Evolutionary conservation across 2,888 invertebrate species (phyloP), one percentile per base, ranked within the genome.

Genomic region (Agrilus mali): DNA sequence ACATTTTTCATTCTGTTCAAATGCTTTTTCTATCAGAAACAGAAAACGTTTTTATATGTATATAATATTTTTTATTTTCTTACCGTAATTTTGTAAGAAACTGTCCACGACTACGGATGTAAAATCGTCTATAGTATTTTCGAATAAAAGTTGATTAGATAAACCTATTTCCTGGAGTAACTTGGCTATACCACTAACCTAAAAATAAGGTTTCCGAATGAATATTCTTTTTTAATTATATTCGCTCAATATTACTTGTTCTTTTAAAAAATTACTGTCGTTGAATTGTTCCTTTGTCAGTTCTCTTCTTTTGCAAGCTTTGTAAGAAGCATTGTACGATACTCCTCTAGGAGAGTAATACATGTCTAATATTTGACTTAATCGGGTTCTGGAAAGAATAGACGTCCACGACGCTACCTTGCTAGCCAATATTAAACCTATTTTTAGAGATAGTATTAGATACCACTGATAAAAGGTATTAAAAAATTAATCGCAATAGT

Each of bases 281-380:
- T 66, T 62, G 33, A 72, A 60, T 33, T 73, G 52, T 22, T 62
- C 63, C 15, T 61, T 58, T 53, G 75, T 72, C 35, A 72, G 63
- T 1, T 61, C 54, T 20, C 67, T 67, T 43, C 80, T 65, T 48
- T 74, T 71, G 50, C 78, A 78, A 3, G 77, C 78, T 54, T 68
- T 72, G n/a, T 77, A 67, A 31, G 63, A 63, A 0, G 66, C 60
- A 17, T 78, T 69, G 52, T 75, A 77, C 1, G 73, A 71, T 1
- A 77, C 66, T 1, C 80, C 80, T 44, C 71, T 69, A 48, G 73
- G 66, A 0, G 80, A 79, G 55, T 81, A 82, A 58, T 80, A 82
- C 78, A 79, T 78, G 47, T 80, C 77, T 36, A 81, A 60, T 12
- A 80, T 57, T 65, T 80, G 79, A 1, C 80, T 78, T 1, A 80